Percentiles rank a stretch among this genome's conserved stretches.
Evolutionary conservation across 2,113 vertebrate species (phyloP).

Genomic region (Fukomys damarensis): DNA sequence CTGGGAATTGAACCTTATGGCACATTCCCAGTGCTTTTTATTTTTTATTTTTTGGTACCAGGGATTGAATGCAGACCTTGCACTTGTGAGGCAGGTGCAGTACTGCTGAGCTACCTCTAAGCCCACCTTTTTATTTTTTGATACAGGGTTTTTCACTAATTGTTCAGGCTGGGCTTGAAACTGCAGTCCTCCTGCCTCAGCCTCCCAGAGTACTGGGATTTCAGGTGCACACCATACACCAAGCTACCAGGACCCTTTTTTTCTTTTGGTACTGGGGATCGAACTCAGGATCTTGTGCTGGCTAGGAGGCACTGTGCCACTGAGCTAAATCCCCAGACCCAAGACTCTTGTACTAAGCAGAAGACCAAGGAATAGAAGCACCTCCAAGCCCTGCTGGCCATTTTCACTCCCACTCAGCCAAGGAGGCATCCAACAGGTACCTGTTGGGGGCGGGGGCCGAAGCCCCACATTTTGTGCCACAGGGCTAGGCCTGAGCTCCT

Average conservation of each 20-base stretch:
- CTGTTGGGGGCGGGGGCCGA: constrained; percentile 50
- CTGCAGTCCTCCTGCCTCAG: background rate
- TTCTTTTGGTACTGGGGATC: too few relatives aligned
- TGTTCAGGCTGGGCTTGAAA: background rate
- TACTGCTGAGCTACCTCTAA: too few relatives aligned
- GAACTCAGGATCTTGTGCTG: too few relatives aligned
- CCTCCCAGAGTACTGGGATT: background rate
- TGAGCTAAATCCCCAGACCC: too few relatives aligned
- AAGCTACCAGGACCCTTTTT: background rate
- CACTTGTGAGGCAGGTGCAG: too few relatives aligned
- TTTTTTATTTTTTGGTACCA: background rate
- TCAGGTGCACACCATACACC: background rate
- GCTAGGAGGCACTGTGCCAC: too few relatives aligned
- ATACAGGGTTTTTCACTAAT: background rate
- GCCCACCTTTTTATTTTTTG: background rate
- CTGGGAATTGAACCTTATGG: background rate
- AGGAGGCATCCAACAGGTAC: constrained; percentile 55
- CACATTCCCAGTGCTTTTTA: background rate
- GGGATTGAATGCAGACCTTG: too few relatives aligned
- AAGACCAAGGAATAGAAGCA: background rate
- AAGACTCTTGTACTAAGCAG: background rate
- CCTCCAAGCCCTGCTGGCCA: background rate
- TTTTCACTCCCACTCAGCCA: background rate
- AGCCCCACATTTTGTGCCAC: constrained; percentile 41
- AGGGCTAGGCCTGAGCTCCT: constrained; percentile 67